Evolutionary conservation across 1,140 invertebrate genomes (phyloP), one percentile per base, ranked within the genome.

Genomic region (Drosophila ercepeae): DNA sequence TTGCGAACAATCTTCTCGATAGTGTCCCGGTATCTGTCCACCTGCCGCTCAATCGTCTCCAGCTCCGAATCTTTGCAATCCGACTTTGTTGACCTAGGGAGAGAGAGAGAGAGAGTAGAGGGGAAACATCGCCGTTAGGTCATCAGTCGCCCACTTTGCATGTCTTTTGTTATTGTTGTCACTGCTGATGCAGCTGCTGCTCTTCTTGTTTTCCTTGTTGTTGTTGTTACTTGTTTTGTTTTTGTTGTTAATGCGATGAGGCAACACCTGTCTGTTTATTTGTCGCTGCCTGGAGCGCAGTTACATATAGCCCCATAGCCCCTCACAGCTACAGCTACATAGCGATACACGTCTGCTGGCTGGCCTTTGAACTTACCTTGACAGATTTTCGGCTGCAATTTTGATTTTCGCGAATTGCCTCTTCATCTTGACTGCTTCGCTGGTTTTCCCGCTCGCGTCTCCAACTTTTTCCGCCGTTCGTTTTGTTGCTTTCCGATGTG

Each of bases 31-130:
- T 98, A 95, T 74, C 96, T 94, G 59, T 99, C 97, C 3, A 98
- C 96, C 91, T 96, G 95, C 74, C 95, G 95, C 78, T 98, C 97
- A 25, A 96, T 96, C 58, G 93, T 94, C 91, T 96, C 94, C 42
- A 98, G 93, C 92, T 98, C 97, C 92, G 97, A 96, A 41, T 98
- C 97, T 49, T 95, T 96, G 92, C 97, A 97, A 72, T 97, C 97
- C 89, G 96, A 59, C 58, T 90, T 90, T 11, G 64, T 89, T 18
- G 89, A 95, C 93, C 97, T 98, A 18, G 21, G 9, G 68, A 34
- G 45, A 41, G 27, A 18, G 16, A 51, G 59, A 16, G 29, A 18
- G 32, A 41, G 23, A 23, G 4, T 2, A 39, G 34, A 9, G 16
- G n/a, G 64, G 39, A 64, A 27, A 44, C 18, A 39, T 46, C 81